phyloP scores from a whole-genome alignment of 1,140 invertebrate species.

The Orius insidiosus region DNA sequence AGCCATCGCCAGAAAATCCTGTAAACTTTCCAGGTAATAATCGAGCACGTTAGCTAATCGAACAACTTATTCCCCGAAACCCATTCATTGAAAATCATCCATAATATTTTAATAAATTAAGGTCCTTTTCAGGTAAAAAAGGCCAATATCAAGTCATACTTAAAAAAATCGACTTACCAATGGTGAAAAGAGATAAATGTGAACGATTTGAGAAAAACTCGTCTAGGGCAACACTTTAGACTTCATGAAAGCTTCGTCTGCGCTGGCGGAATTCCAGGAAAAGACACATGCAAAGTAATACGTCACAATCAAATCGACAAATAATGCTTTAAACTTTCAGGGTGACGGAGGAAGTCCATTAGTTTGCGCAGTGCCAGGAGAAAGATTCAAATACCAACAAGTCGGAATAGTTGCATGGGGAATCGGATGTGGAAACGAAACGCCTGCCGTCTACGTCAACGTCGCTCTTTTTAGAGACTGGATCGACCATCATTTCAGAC shows the following conservation, averaged over 20 bases:
- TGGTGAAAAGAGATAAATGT: conserved; percentile 36
- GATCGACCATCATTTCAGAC: conserved; percentile 40
- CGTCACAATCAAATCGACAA: background rate
- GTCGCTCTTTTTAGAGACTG: conserved; percentile 46
- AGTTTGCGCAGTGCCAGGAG: conserved; percentile 20
- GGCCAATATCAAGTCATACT: conserved; percentile 50
- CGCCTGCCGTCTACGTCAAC: conserved; percentile 64
- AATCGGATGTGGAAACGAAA: conserved; percentile 42
- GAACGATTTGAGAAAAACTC: conserved; percentile 33
- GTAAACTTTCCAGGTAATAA: no score
- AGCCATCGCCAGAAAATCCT: no score
- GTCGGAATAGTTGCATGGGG: conserved; percentile 55
- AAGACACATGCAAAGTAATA: conserved; percentile 48
- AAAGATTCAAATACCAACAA: conserved; percentile 31
- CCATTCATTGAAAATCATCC: background rate
- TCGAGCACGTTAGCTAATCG: no score
- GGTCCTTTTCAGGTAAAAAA: conserved; percentile 28
- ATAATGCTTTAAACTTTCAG: conserved; percentile 19
- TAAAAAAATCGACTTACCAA: conserved; percentile 48
- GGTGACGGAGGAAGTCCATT: conserved; percentile 25
- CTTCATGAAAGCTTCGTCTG: conserved; percentile 51
- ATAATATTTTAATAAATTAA: background rate
- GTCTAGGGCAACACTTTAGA: conserved; percentile 39
- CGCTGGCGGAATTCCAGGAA: conserved; percentile 45
- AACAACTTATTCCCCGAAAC: background rate